Percentiles rank a stretch among this genome's conserved stretches.
phyloP scores from a whole-genome alignment of 2,113 vertebrate genomes.

The Bettongia penicillata region DNA sequence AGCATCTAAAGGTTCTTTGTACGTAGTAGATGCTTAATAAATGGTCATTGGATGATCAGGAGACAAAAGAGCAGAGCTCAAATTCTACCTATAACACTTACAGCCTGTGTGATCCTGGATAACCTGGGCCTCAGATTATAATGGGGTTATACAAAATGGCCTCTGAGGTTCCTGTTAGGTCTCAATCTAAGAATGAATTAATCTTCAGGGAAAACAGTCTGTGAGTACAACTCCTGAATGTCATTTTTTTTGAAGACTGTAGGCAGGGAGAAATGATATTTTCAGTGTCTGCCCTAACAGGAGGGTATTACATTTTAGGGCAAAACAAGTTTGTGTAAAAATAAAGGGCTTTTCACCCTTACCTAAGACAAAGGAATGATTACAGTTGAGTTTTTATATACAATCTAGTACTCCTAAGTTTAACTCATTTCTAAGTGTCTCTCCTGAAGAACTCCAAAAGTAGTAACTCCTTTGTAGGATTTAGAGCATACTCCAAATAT shows the following conservation, averaged over 20 bases:
- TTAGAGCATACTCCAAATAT: neutral
- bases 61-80: too few relatives aligned
- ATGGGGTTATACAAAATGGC: too few relatives aligned
- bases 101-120: too few relatives aligned
- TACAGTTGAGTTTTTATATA: conserved; percentile 15
- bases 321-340: neutral
- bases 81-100: too few relatives aligned
- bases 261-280: neutral
- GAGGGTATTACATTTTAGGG: neutral
- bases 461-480: conserved; percentile 10
- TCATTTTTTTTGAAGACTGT: neutral
- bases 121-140: too few relatives aligned
- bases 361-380: neutral
- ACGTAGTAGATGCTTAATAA: too few relatives aligned
- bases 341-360: neutral
- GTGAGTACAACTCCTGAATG: too few relatives aligned
- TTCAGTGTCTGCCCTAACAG: neutral
- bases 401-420: neutral
- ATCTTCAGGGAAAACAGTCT: too few relatives aligned
- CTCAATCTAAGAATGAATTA: too few relatives aligned
- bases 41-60: too few relatives aligned
- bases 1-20: too few relatives aligned
- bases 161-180: too few relatives aligned
- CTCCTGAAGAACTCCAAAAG: neutral
- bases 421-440: conserved; percentile 1